These are phyloP conservation scores for Belonocnema kinseyi DNA, from an alignment of 1,140 invertebrate species.

Conservation along the genomic window DNA sequence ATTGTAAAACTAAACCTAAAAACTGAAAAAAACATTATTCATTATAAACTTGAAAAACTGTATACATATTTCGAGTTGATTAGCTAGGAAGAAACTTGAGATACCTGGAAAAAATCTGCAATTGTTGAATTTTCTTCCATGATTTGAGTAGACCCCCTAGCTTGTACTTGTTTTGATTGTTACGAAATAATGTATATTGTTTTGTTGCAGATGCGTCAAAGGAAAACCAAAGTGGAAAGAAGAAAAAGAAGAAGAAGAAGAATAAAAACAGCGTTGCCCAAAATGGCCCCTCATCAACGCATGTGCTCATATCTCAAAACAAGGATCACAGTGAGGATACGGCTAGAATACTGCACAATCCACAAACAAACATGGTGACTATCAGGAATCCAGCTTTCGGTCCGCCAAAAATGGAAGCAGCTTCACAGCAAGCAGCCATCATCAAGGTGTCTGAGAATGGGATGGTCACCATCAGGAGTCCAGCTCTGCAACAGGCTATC, in stretches of 20 bases:
- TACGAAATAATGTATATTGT: background rate
- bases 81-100: no score
- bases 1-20: no score
- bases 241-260: constrained; percentile 78
- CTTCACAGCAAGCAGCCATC: constrained; percentile 78
- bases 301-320: constrained; percentile 39
- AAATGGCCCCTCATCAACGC: constrained; percentile 26
- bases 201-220: constrained; percentile 50
- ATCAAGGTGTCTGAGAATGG: constrained; percentile 82
- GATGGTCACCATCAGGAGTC: constrained; percentile 89
- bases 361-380: constrained; percentile 83
- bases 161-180: no score
- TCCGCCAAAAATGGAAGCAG: constrained; percentile 73
- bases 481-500: constrained; percentile 76
- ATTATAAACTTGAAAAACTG: no score
- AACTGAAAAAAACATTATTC: no score
- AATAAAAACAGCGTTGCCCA: constrained; percentile 48
- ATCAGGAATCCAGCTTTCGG: constrained; percentile 84
- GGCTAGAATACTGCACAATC: constrained; percentile 70
- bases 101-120: no score
- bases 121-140: no score
- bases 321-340: constrained; percentile 56
- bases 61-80: no score
- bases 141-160: no score
- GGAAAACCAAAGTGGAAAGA: constrained; percentile 66